Percentiles rank a stretch among this genome's conserved stretches.
phyloP scores from a whole-genome alignment of 2,113 vertebrate genomes.

The Zapus hudsonius region DNA sequence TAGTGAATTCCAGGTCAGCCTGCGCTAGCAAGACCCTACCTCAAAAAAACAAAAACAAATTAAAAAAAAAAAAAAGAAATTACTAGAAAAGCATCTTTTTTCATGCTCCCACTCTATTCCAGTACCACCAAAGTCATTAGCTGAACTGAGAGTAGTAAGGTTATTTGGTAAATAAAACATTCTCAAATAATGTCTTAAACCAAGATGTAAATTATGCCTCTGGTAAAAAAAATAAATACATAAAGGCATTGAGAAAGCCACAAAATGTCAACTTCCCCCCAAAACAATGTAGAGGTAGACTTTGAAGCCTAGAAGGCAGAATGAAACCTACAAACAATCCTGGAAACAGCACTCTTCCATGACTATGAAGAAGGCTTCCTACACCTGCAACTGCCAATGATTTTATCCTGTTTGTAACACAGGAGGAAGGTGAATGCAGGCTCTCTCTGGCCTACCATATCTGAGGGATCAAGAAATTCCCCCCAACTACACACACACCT shows the following conservation, averaged over 20 bases:
- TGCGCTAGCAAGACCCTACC: too few relatives aligned
- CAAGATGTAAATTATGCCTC: neutral
- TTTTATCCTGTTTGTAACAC: neutral
- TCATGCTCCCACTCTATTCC: neutral
- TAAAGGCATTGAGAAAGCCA: constrained; percentile 17
- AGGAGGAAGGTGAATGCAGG: neutral
- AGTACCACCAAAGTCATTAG: constrained; percentile 38
- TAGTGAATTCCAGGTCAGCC: too few relatives aligned
- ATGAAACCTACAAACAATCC: constrained; percentile 37
- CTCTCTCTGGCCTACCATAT: constrained; percentile 54
- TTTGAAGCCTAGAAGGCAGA: constrained; percentile 26
- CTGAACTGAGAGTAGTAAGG: neutral
- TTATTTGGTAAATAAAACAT: neutral
- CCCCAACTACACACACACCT: constrained; percentile 86
- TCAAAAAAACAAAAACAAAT: too few relatives aligned
- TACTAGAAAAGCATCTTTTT: neutral
- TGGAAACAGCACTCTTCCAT: neutral
- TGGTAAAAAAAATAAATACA: neutral
- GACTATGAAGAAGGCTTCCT: neutral
- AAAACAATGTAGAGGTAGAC: neutral
- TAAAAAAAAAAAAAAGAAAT: too few relatives aligned
- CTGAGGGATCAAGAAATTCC: neutral
- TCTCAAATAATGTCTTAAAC: constrained; percentile 29
- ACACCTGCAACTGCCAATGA: neutral
- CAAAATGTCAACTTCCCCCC: neutral